Base-by-base conservation (phyloP, 2,797 vertebrate genomes). In the Melanotaenia nigrans region DNA sequence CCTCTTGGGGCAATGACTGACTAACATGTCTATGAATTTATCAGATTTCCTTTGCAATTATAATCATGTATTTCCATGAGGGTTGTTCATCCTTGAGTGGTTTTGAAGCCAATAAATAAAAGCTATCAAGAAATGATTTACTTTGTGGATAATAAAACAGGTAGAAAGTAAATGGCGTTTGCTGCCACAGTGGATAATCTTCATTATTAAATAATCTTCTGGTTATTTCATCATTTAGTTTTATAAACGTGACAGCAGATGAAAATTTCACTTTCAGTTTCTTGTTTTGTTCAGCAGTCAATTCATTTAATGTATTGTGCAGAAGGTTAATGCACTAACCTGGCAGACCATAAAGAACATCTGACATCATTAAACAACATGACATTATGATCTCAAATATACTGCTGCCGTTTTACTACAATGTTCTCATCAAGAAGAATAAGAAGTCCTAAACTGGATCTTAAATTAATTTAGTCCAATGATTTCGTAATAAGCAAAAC, bases 81-180 rank as follows among this genome's bases (percentile, higher is more conserved):
- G 22, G 57, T 35, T 33, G 53, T 62, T 56, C 61, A 32, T 25
- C 56, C 32, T 54, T 67, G 56, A 60, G 32, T 20, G 42, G 14
- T 45, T 53, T 25, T 25, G 51, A 12, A 28, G 57, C 7, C 30
- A 24, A 20, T 47, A 12, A 59, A 67, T 30, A 55, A 56, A 64
- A 33, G 13, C 55, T 22, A 25, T 12, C 51, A n/a, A 0, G 18
- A 13, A 28, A 20, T 11, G 16, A 38, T 58, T 5, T 10, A 4
- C 32, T 5, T 33, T 25, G 61, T 13, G 40, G 13, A 55, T 1
- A 61, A 61, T 22, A 75, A 5, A 20, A 20, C 49, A 3, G 45
- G 3, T 20, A 10, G 2, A 55, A 25, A 59, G 9, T 11, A 16
- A 28, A 35, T 54, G 7, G 12, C 28, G 10, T 20, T 60, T 20